Percentiles rank a stretch among this genome's conserved stretches.
Conservation (phyloP, 30 jellyfish, hydroid and myxozoan species). For the Hydra vulgaris region DNA sequence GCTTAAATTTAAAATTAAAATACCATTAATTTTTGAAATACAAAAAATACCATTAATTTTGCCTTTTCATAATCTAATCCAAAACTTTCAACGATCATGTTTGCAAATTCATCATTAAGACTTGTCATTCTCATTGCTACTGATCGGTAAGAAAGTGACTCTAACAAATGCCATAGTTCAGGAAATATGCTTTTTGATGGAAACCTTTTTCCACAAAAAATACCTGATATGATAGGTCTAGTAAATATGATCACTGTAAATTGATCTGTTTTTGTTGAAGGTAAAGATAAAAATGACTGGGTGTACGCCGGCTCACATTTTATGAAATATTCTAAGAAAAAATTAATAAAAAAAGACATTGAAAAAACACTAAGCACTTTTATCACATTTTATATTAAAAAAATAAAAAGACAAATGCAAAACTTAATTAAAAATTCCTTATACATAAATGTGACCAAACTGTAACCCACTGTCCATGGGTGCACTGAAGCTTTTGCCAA, state of each 20-base stretch:
- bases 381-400: too few relatives aligned
- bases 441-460: too few relatives aligned
- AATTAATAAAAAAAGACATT: too few relatives aligned
- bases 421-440: too few relatives aligned
- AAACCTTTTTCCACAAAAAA: background rate
- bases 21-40: too few relatives aligned
- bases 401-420: background rate
- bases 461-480: too few relatives aligned
- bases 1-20: too few relatives aligned
- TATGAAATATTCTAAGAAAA: background rate
- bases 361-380: background rate
- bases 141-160: background rate
- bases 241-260: slow-evolving; percentile 14
- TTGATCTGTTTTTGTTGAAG: slow-evolving; percentile 1
- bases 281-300: background rate
- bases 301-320: background rate
- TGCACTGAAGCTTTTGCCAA: too few relatives aligned
- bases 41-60: background rate
- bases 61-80: background rate
- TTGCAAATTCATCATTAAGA: slow-evolving; percentile 5
- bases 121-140: slow-evolving; percentile 14
- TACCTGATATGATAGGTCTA: slow-evolving; percentile 8
- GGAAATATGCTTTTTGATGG: slow-evolving; percentile 12
- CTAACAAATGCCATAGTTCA: slow-evolving; percentile 18
- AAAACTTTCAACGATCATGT: background rate